Base-by-base conservation (phyloP, 2,888 invertebrate species). In the Andrena chrysosceles region DNA sequence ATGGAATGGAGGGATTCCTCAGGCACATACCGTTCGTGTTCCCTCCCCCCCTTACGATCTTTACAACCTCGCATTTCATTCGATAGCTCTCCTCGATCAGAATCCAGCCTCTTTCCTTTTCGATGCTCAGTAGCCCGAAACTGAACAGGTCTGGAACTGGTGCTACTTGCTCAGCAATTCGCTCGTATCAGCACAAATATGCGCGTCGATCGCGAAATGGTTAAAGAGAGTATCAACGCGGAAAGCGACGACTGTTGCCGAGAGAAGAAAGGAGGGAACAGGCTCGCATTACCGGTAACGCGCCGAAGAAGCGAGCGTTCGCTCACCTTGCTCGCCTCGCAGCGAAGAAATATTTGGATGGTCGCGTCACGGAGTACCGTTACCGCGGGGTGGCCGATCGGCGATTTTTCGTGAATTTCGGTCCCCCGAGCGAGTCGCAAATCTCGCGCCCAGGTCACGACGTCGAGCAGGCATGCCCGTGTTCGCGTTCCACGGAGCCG, bases 341-440 rank as follows among this genome's bases (percentile, higher is more conserved):
- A 35, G 29, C 72, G 77, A 86, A 87, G 87, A 90, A 89, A 91
- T 90, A 91, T 91, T 91, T 89, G 76, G 87, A 81, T 72, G 85
- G 79, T 90, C 87, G 88, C 89, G 90, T 91, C 91, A 90, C 85
- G 82, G 63, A 74, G 83, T 90, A 86, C 91, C 91, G 91, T 92
- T 92, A 92, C 35, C 79, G 59, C 77, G 72, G 86, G 82, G 79
- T 73, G 74, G 35, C 23, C 73, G 78, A 87, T 87, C 77, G 85
- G 70, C 81, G 87, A 86, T 88, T 87, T 90, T 89, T 89, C 85
- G 89, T 84, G 86, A 84, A 89, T 88, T 89, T 90, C 79, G 76
- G 49, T 56, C 59, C 74, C 48, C 64, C 35, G 20, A 48, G 54
- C 33, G 77, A 79, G 85, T 80, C 81, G 76, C 68, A 81, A 81